These are phyloP conservation scores for Heteronetta atricapilla DNA, from an alignment of 2,113 vertebrate genomes.

Conservation along the genomic window DNA sequence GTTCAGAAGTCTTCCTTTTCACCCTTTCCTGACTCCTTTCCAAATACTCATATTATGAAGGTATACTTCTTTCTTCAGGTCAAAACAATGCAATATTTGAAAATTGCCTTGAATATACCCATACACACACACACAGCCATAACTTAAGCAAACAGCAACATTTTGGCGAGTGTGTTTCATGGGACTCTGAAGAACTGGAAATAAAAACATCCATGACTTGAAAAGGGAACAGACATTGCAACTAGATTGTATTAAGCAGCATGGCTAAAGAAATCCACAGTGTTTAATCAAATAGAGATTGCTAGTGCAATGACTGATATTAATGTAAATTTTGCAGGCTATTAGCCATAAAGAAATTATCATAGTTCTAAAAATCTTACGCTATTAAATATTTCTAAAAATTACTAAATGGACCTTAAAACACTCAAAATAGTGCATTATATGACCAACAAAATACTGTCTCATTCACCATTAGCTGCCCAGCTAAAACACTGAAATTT, in stretches of 20 bases:
- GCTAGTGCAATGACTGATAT: neutral
- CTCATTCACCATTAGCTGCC: neutral
- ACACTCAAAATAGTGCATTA: neutral
- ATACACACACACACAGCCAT: neutral
- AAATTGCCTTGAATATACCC: neutral
- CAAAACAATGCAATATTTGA: neutral
- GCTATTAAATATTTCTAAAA: neutral
- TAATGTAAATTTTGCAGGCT: neutral
- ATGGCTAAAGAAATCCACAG: neutral
- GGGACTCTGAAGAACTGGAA: neutral
- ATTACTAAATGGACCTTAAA: neutral
- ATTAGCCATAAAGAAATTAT: neutral
- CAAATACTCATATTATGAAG: neutral
- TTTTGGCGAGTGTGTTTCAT: neutral
- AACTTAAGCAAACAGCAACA: neutral
- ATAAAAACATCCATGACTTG: neutral
- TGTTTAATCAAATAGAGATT: neutral
- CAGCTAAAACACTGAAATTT: neutral
- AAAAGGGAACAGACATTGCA: constrained; percentile 6
- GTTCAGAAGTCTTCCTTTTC: neutral
- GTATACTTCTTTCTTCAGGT: neutral
- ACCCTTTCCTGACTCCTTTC: constrained; percentile 1
- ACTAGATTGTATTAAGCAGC: neutral
- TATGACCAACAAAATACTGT: neutral
- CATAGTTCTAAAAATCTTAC: neutral